These are phyloP conservation scores for Stigmatopora argus DNA, from an alignment of 2,113 vertebrate genomes.

Conservation along the genomic window DNA sequence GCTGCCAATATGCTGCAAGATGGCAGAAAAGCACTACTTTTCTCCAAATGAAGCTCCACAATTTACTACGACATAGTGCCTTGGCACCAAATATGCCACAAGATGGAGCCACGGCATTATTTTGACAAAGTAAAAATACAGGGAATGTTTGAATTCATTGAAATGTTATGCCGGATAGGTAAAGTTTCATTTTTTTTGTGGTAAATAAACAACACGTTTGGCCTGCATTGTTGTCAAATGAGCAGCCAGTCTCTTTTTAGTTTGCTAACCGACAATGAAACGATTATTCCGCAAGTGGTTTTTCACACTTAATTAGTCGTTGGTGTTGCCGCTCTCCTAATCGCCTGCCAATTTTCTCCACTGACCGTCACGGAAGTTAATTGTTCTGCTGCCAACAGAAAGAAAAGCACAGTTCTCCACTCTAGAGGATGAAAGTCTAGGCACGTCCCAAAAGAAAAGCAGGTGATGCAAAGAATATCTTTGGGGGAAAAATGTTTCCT, in stretches of 20 bases:
- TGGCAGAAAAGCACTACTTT: too few relatives aligned
- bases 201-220: background rate
- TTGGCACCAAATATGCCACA: too few relatives aligned
- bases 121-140: too few relatives aligned
- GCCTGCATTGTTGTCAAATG: background rate
- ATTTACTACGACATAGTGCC: too few relatives aligned
- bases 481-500: slow-evolving; percentile 44
- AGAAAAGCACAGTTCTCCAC: slow-evolving; percentile 41
- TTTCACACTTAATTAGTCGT: slow-evolving; percentile 41
- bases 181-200: too few relatives aligned
- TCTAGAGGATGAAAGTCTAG: slow-evolving; percentile 33
- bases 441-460: background rate
- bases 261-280: slow-evolving; percentile 40
- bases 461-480: background rate
- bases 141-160: too few relatives aligned
- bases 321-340: slow-evolving; percentile 40
- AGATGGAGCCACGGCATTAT: too few relatives aligned
- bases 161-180: too few relatives aligned
- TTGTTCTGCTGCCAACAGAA: slow-evolving; percentile 24
- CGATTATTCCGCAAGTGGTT: slow-evolving; percentile 28
- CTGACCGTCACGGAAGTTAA: slow-evolving; percentile 41
- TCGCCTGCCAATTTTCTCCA: slow-evolving; percentile 53
- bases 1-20: too few relatives aligned
- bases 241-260: background rate
- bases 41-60: too few relatives aligned